Evolutionary conservation across 2,888 invertebrate genomes (phyloP).

Genomic region (Amblyteles armatorius): DNA sequence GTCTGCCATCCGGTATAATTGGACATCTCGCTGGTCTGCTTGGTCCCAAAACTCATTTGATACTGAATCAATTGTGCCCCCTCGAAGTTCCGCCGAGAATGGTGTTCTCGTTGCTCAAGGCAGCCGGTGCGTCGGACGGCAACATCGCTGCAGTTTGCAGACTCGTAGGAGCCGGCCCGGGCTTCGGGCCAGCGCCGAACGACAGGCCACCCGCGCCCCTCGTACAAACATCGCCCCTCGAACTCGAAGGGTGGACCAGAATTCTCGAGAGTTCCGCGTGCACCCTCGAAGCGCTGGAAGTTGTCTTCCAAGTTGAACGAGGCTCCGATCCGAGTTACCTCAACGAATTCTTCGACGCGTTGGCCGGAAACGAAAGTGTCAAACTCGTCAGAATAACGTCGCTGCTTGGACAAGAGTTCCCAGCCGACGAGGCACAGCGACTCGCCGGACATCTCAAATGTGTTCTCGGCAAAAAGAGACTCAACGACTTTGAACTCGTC

Average conservation of each 20-base stretch:
- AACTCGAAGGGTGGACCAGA: constrained; percentile 86
- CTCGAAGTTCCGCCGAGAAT: constrained; percentile 86
- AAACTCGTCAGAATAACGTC: constrained; percentile 85
- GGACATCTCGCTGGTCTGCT: constrained; percentile 85
- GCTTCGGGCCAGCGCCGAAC: constrained; percentile 83
- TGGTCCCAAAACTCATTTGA: constrained; percentile 85
- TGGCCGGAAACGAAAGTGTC: constrained; percentile 86
- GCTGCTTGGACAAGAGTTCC: constrained; percentile 86
- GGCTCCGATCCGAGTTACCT: constrained; percentile 84
- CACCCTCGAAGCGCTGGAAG: constrained; percentile 85
- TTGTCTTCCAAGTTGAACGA: constrained; percentile 85
- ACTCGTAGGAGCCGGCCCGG: constrained; percentile 85
- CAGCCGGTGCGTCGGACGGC: constrained; percentile 86
- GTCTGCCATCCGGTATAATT: constrained; percentile 84
- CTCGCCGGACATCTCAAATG: constrained; percentile 85
- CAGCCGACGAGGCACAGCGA: constrained; percentile 85
- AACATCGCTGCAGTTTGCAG: constrained; percentile 86
- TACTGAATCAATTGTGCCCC: constrained; percentile 85
- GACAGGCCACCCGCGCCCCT: constrained; percentile 80
- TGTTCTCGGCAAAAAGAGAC: constrained; percentile 84
- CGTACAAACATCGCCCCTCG: constrained; percentile 85
- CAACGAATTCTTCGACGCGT: constrained; percentile 85
- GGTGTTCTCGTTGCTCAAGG: constrained; percentile 85
- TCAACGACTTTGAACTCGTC: constrained; percentile 86
- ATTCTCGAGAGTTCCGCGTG: constrained; percentile 85